Base-by-base conservation (phyloP, 2,888 invertebrate genomes). In the Drosophila setosimentum region DNA sequence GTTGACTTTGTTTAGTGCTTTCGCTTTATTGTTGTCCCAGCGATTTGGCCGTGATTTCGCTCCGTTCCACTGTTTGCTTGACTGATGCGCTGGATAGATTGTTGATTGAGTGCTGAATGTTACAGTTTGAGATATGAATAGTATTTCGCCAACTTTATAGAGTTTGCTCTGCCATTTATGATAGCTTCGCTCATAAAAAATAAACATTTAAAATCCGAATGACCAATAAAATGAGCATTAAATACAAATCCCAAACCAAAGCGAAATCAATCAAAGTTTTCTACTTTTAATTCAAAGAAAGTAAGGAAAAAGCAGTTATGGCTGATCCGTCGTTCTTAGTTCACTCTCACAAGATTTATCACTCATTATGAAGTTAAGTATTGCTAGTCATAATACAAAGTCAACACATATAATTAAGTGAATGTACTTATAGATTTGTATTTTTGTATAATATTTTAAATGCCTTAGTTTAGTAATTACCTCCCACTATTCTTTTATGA, bases 1-100 rank as follows among this genome's bases (percentile, higher is more conserved):
- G 84, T 84, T 84, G 79, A 84, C 76, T 73, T 72, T 68, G 81
- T 72, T 84, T 86, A 86, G 81, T 83, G 87, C 73, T 76, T 69
- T 75, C 45, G 71, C 73, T 78, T 75, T 81, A 72, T 80, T 76
- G 67, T 50, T 63, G 58, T 59, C 58, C 32, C 30, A 67, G 53
- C 35, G 61, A 21, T 64, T 70, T 63, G 30, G 55, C 78, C 66
- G 42, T 57, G 73, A 77, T 76, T 77, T 69, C 27, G 32, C 45
- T 59, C 58, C 30, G 48, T 40, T 64, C 40, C 51, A 68, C 62
- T 68, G 75, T 75, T 79, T 79, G 66, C 57, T 55, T 75, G 82
- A 82, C 85, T 80, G 85, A 83, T 73, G 75, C 66, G 77, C 67
- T 51, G 70, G 64, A 82, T 79, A 70, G 70, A 73, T 69, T 73